These are phyloP conservation scores for Nomada goodeniana DNA, from an alignment of 2,888 invertebrate genomes.

Conservation along the genomic window DNA sequence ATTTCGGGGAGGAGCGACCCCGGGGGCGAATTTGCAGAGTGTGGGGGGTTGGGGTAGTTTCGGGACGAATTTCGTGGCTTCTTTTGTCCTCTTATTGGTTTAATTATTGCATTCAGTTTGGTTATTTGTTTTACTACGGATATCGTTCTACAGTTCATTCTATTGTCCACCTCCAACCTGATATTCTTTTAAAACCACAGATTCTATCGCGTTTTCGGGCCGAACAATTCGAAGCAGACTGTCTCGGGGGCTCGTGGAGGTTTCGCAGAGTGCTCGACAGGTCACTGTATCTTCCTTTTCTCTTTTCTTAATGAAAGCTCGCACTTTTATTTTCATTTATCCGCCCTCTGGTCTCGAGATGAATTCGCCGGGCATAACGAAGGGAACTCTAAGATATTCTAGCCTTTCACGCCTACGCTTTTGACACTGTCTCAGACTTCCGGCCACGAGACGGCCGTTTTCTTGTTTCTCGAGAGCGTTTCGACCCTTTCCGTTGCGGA, in stretches of 20 bases:
- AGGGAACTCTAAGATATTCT: slow-evolving; percentile 27
- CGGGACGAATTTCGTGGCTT: too few species aligned
- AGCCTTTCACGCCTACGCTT: slow-evolving; percentile 32
- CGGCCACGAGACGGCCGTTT: background rate
- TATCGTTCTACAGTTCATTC: too few species aligned
- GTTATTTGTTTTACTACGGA: too few species aligned
- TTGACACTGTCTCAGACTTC: slow-evolving; percentile 22
- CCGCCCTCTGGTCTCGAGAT: slow-evolving; percentile 19
- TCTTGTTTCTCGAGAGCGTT: background rate
- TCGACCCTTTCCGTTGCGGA: background rate
- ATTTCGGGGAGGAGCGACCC: too few species aligned
- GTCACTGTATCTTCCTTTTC: background rate
- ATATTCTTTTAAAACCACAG: too few species aligned
- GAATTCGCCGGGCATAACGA: slow-evolving; percentile 34
- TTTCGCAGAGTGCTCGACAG: background rate
- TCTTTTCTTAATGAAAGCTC: slow-evolving; percentile 2
- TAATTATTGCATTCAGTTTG: too few species aligned
- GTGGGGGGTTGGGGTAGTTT: too few species aligned
- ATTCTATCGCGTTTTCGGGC: background rate
- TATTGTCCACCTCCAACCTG: too few species aligned
- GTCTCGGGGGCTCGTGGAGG: background rate
- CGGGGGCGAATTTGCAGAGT: background rate
- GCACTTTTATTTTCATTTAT: slow-evolving; percentile 28
- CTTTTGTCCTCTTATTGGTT: too few species aligned
- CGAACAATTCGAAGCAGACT: background rate